These are phyloP conservation scores for Rhinopomastus cyanomelas DNA, from an alignment of 2,113 vertebrate genomes.

Conservation along the genomic window DNA sequence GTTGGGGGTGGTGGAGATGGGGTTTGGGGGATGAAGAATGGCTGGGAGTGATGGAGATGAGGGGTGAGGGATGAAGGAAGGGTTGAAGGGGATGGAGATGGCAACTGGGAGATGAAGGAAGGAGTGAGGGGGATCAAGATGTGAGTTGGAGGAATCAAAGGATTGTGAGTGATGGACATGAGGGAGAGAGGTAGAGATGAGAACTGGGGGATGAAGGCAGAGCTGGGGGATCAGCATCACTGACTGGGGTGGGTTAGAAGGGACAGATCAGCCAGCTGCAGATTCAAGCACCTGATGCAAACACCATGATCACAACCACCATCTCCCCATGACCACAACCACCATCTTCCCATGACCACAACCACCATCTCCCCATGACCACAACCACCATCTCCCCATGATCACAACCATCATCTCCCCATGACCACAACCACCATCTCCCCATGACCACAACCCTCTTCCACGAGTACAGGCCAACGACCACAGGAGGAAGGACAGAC, in stretches of 20 bases:
- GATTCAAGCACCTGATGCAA: neutral
- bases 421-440: neutral
- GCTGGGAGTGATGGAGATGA: too few species aligned
- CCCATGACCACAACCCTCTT: too few species aligned
- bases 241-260: too few species aligned
- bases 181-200: neutral
- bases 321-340: neutral
- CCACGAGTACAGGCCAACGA: accelerated
- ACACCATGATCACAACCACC: neutral
- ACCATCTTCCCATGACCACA: neutral
- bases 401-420: neutral
- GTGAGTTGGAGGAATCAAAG: accelerated
- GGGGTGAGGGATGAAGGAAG: too few species aligned
- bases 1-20: too few species aligned
- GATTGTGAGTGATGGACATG: too few species aligned
- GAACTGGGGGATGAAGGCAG: neutral
- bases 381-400: neutral
- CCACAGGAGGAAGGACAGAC: accelerated
- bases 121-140: too few species aligned
- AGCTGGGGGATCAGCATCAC: too few species aligned
- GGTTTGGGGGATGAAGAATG: too few species aligned
- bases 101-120: neutral
- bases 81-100: too few species aligned
- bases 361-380: neutral
- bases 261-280: accelerated